These are phyloP conservation scores for Brachionichthys hirsutus DNA, from an alignment of 2,113 vertebrate genomes.

Conservation along the genomic window DNA sequence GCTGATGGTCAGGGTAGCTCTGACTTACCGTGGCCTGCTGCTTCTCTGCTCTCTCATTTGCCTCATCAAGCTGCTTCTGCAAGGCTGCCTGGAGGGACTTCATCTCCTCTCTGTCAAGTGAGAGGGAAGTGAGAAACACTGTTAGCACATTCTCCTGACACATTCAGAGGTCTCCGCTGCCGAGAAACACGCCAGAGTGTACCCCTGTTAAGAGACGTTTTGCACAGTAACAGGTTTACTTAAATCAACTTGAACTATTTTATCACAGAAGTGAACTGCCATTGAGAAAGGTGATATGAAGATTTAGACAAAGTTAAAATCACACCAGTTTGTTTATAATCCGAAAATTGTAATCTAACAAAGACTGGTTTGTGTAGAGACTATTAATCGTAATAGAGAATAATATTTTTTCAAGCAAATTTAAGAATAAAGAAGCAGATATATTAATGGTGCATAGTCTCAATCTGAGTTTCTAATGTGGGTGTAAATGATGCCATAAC, in stretches of 20 bases:
- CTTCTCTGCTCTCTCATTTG: slow-evolving; percentile 90
- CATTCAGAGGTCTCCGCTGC: neutral
- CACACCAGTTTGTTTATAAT: no score
- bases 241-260: neutral
- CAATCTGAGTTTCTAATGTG: no score
- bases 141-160: slow-evolving; percentile 53
- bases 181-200: neutral
- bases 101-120: slow-evolving; percentile 90
- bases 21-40: slow-evolving; percentile 94
- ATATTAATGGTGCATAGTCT: neutral
- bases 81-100: slow-evolving; percentile 93
- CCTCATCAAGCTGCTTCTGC: slow-evolving; percentile 96
- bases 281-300: neutral
- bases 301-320: no score
- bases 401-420: neutral
- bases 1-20: slow-evolving; percentile 48
- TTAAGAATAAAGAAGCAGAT: neutral
- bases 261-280: neutral
- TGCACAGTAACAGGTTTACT: neutral
- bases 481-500: neutral
- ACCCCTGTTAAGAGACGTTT: neutral
- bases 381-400: no score
- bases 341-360: no score
- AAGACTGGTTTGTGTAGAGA: no score
- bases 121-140: slow-evolving; percentile 50